These are phyloP conservation scores for Carcina quercana DNA, from an alignment of 2,888 invertebrate species.

Conservation along the genomic window DNA sequence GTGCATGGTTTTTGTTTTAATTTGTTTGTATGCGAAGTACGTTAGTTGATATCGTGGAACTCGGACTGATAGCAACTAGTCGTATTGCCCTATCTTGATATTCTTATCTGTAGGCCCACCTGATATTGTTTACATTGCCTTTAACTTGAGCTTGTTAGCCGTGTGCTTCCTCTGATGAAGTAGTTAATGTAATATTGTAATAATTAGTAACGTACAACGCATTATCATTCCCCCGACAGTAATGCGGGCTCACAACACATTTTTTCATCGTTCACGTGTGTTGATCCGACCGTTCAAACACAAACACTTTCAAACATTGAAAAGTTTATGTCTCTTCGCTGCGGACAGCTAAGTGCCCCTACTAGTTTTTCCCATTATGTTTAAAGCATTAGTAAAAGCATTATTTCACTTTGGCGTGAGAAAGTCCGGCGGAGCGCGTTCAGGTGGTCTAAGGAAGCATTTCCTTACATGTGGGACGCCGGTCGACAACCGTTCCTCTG, in stretches of 20 bases:
- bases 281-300: too few species aligned
- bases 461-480: slow-evolving; percentile 55
- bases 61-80: too few species aligned
- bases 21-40: too few species aligned
- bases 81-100: too few species aligned
- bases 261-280: too few species aligned
- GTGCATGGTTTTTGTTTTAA: too few species aligned
- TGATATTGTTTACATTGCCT: too few species aligned
- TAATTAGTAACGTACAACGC: slow-evolving; percentile 19
- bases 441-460: slow-evolving; percentile 53
- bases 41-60: too few species aligned
- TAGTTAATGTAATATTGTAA: slow-evolving; percentile 17
- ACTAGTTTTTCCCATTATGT: slow-evolving; percentile 47
- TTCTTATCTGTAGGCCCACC: too few species aligned
- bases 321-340: slow-evolving; percentile 10
- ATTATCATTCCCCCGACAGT: slow-evolving; percentile 14
- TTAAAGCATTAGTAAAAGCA: slow-evolving; percentile 39
- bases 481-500: slow-evolving; percentile 47
- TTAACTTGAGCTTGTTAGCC: neutral
- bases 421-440: slow-evolving; percentile 41
- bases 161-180: slow-evolving; percentile 14
- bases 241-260: slow-evolving; percentile 1
- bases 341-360: slow-evolving; percentile 38
- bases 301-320: slow-evolving; percentile 1
- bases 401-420: slow-evolving; percentile 47